phyloP scores from a whole-genome alignment of 2,888 invertebrate genomes.

The Agriopis leucophaearia region DNA sequence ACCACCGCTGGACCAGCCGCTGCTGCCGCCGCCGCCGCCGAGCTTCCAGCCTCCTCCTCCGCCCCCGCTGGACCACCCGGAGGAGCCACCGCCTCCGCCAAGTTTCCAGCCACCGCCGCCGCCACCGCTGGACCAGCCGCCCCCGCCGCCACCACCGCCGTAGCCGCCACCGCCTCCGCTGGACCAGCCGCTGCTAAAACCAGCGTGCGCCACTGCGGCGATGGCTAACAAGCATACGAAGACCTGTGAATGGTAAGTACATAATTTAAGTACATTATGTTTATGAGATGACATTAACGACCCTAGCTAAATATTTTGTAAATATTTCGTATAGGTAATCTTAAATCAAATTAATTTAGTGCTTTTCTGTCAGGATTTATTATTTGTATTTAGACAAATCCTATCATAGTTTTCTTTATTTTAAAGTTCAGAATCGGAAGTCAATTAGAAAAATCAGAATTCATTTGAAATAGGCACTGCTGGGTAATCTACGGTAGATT shows the following conservation, averaged over 20 bases:
- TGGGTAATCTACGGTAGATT: neutral
- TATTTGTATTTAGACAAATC: too few species aligned
- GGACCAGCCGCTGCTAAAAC: conserved; percentile 64
- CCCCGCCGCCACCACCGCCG: conserved; percentile 46
- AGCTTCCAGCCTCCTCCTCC: conserved; percentile 51
- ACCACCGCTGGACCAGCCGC: conserved; percentile 56
- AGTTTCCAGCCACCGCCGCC: conserved; percentile 51
- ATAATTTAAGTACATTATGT: neutral
- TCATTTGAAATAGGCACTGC: neutral
- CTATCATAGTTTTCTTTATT: too few species aligned
- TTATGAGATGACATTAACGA: too few species aligned
- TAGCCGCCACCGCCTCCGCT: conserved; percentile 58
- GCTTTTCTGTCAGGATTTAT: too few species aligned
- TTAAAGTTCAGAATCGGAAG: too few species aligned
- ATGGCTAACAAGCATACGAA: conserved; percentile 79
- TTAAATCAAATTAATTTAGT: neutral
- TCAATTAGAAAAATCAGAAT: too few species aligned
- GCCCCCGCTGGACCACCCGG: conserved; percentile 48
- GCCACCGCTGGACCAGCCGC: conserved; percentile 50
- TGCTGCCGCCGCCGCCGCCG: conserved; percentile 50
- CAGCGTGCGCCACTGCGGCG: conserved; percentile 73
- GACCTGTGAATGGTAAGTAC: conserved; percentile 60
- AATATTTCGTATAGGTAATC: neutral
- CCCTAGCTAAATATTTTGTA: too few species aligned
- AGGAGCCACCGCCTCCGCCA: conserved; percentile 49